Evolutionary conservation across 1,140 invertebrate species (phyloP).

Genomic region (Orchesella cincta): DNA sequence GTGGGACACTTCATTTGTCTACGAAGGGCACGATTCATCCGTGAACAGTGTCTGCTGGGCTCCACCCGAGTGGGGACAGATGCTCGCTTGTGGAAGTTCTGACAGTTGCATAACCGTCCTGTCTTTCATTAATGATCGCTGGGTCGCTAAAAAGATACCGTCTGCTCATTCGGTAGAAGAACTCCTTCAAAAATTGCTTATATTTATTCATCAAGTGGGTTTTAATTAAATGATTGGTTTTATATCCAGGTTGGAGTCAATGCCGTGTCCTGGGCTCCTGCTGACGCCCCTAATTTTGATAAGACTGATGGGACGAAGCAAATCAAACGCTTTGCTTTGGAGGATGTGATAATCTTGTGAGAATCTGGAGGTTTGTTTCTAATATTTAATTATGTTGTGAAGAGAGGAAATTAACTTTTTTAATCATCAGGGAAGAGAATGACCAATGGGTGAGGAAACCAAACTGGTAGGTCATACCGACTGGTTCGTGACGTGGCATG

Average conservation of each 20-base stretch:
- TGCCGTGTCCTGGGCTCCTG: slow-evolving; percentile 94
- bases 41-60: slow-evolving; percentile 95
- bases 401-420: no score
- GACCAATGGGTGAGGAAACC: slow-evolving; percentile 66
- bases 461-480: slow-evolving; percentile 67
- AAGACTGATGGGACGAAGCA: slow-evolving; percentile 57
- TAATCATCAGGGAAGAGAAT: slow-evolving; percentile 57
- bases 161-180: slow-evolving; percentile 67
- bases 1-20: slow-evolving; percentile 93
- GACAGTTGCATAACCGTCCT: slow-evolving; percentile 94
- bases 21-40: slow-evolving; percentile 91
- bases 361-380: slow-evolving; percentile 98
- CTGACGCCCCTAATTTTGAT: slow-evolving; percentile 67
- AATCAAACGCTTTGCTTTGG: slow-evolving; percentile 86
- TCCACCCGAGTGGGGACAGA: slow-evolving; percentile 88
- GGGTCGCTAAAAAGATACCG: slow-evolving; percentile 85
- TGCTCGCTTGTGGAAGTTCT: slow-evolving; percentile 93
- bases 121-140: slow-evolving; percentile 69
- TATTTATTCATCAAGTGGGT: background rate
- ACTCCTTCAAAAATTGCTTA: no score
- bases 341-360: slow-evolving; percentile 97
- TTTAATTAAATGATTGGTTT: slow-evolving; percentile 52
- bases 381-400: no score
- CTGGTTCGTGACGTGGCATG: slow-evolving; percentile 72
- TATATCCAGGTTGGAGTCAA: slow-evolving; percentile 89